Conservation (phyloP, 2,113 vertebrate genomes). For the Arenaria interpres region DNA sequence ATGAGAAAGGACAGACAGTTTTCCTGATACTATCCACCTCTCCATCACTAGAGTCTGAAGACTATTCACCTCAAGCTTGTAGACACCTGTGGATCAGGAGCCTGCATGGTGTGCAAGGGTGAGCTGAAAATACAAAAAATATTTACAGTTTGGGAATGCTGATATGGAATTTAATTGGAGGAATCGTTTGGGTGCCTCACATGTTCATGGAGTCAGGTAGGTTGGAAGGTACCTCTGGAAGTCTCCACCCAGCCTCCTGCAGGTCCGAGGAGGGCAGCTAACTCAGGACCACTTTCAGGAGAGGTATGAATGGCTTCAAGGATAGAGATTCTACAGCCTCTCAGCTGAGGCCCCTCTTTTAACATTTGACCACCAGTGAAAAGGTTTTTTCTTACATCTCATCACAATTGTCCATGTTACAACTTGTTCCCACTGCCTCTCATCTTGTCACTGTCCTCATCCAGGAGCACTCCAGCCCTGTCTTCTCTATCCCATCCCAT, state of each 20-base stretch:
- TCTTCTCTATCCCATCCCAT: background rate
- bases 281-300: background rate
- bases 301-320: background rate
- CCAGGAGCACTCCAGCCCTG: background rate
- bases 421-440: background rate
- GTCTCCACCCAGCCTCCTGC: background rate
- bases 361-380: background rate
- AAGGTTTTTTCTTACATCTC: background rate
- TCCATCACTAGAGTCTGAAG: background rate
- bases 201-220: background rate
- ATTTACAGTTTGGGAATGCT: background rate
- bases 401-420: background rate
- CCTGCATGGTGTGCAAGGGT: background rate
- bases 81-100: background rate
- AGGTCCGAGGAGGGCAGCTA: background rate
- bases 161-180: background rate
- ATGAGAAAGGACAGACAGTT: background rate
- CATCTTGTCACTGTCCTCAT: background rate
- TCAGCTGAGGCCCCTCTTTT: fast-evolving
- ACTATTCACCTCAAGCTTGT: background rate
- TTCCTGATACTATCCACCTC: background rate
- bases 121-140: background rate
- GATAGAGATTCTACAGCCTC: background rate
- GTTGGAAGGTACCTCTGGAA: background rate
- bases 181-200: background rate